Base-by-base conservation (phyloP, 2,113 vertebrate genomes). In the Clupea harengus region DNA sequence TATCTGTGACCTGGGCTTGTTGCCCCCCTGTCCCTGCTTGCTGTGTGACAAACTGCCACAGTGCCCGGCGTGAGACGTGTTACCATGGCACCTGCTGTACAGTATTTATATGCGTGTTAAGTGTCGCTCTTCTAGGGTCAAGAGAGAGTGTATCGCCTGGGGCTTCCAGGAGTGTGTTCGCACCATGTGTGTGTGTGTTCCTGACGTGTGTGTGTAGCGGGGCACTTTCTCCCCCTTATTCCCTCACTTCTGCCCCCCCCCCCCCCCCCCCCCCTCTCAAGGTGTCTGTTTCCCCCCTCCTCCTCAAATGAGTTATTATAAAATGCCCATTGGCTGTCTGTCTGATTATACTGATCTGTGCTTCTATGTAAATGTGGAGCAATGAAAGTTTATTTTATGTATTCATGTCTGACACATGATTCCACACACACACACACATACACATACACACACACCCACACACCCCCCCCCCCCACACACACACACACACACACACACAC, bases 111-210 rank as follows among this genome's bases (percentile, higher is more conserved):
- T 91, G 89, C 85, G 90, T 91, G 90, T 92, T 93, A 91, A 88
- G 91, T 91, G 88, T 92, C 89, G 91, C 85, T 81, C 92, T 93
- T 89, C 85, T 47, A 87, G 89, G 91, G 93, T 94, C 92, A 92
- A 88, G 88, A 83, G 91, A 85, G 88, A 91, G 90, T 54, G 89
- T 54, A 57, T 89, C 85, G 91, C 93, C 92, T 83, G 54, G 20
- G 94, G 93, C 92, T 83, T 67, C 87, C 92, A 92, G 89, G 82
- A 28, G 64, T 32, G 64, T 72, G 64, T 28, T 28, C 22, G 60
- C 22, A 22, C 22, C 39, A 89, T 86, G 89, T 91, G 90, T 90
- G 88, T 87, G 89, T 89, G 89, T 88, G 87, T 86, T 39, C 39
- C 39, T 39, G 39, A 39, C 88, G 89, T 91, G 92, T 90, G 89